Evolutionary conservation across 2,888 invertebrate genomes (phyloP).

Genomic region (Scaptomyza tumidula): DNA sequence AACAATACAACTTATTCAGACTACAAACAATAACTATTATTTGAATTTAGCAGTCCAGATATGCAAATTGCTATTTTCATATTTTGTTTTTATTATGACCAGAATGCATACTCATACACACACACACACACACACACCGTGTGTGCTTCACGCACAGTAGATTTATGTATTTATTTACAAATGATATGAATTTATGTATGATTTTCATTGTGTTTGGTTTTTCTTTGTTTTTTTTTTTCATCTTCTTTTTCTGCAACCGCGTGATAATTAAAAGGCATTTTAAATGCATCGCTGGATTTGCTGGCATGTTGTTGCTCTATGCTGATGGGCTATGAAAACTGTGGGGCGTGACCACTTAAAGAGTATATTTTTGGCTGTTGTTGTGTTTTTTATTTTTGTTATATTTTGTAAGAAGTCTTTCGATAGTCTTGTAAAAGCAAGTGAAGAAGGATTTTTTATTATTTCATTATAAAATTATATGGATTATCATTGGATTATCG

Average conservation of each 20-base stretch:
- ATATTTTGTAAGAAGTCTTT: neutral
- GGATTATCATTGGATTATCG: too few species aligned
- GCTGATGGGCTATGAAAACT: neutral
- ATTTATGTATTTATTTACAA: slow-evolving; percentile 33
- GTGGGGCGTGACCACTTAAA: slow-evolving; percentile 19
- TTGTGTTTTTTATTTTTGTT: neutral
- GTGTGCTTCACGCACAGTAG: slow-evolving; percentile 50
- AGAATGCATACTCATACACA: neutral
- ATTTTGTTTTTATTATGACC: slow-evolving; percentile 28
- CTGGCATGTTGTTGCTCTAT: slow-evolving; percentile 37
- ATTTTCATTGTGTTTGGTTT: slow-evolving; percentile 6
- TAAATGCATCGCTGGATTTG: slow-evolving; percentile 60
- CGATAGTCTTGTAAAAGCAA: neutral
- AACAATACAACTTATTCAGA: slow-evolving; percentile 3
- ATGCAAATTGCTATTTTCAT: slow-evolving; percentile 12
- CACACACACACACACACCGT: neutral
- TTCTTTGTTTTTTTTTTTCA: slow-evolving; percentile 9
- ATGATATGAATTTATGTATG: slow-evolving; percentile 38
- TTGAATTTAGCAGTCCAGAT: slow-evolving; percentile 12
- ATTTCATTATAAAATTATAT: too few species aligned
- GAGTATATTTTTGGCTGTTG: neutral
- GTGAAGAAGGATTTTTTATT: neutral
- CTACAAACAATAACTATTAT: slow-evolving; percentile 25
- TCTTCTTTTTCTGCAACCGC: slow-evolving; percentile 27
- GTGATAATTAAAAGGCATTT: slow-evolving; percentile 71